Base-by-base conservation (phyloP, 2,797 vertebrate species). In the Hoplostethus mediterraneus region DNA sequence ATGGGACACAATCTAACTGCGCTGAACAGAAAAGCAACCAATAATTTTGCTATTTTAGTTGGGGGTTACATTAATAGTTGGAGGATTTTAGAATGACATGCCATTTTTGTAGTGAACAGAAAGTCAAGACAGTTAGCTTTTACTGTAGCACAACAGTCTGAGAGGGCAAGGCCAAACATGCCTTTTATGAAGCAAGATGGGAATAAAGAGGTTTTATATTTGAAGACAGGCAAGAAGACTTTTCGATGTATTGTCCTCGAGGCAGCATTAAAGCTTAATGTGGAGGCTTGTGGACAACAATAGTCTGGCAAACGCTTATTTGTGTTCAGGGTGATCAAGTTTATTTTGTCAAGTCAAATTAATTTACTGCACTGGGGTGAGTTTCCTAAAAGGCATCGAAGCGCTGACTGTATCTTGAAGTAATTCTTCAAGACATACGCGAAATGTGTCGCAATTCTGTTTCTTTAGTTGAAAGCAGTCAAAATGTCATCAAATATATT, bases 121-220 rank as follows among this genome's bases (percentile, higher is more conserved):
- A 66, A 77, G 57, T 25, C 0, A 8, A 67, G 45, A 21, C 38
- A 12, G 53, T 49, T 66, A 16, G 38, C 8, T 51, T 70, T 78
- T 73, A 75, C 53, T 71, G 59, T 77, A 40, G 49, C 67, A 31
- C 25, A 75, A 67, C 33, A 60, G 30, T 80, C 69, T 71, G 45
- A 73, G 65, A 73, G 58, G 67, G 79, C 64, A 51, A 68, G 49
- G 63, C 56, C 51, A 67, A 36, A 74, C 65, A 67, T 63, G 54
- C 67, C 63, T 36, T 70, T 83, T 67, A 61, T 75, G 65, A 73
- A 38, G 67, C 52, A 38, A 72, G 68, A 77, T 8, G 0, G 36
- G 63, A 38, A 77, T 80, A 63, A 77, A 74, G 42, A 78, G 47
- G 55, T 79, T 89, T 73, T 83, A 72, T 74, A 59, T 73, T 60